phyloP scores from a whole-genome alignment of 2,113 vertebrate genomes.

The Anthoscopus minutus region DNA sequence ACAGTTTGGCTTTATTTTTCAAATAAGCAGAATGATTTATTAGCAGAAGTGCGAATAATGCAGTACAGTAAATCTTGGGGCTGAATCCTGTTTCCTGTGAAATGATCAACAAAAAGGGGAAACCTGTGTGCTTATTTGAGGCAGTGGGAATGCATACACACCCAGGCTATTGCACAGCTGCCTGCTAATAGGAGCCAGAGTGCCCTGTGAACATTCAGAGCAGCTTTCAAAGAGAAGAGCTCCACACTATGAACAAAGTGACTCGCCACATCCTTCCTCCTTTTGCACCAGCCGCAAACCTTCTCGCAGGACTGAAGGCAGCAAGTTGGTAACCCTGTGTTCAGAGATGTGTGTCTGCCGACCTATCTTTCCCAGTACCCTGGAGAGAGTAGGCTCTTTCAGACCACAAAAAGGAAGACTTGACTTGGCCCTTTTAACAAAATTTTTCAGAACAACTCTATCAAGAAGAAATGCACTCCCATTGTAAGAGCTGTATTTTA shows the following conservation, averaged over 20 bases:
- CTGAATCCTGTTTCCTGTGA: conserved; percentile 19
- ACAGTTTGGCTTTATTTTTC: conserved; percentile 1
- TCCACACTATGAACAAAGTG: not conserved
- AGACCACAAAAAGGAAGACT: not conserved
- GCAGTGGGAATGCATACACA: not conserved
- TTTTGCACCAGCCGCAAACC: not conserved
- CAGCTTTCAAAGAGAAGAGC: conserved; percentile 2
- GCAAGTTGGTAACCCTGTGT: not conserved
- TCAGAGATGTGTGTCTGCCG: not conserved
- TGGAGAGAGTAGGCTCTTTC: not conserved
- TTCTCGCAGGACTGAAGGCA: not conserved
- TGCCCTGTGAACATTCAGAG: not conserved
- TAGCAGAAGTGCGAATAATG: not conserved
- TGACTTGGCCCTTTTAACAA: not conserved
- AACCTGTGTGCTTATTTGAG: not conserved
- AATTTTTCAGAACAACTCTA: not conserved
- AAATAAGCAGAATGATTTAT: conserved; percentile 36
- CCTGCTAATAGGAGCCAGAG: conserved; percentile 11
- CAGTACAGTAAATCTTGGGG: not conserved
- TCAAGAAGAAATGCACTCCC: not conserved
- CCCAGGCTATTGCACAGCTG: not conserved
- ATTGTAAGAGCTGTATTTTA: not conserved
- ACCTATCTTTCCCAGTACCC: not conserved
- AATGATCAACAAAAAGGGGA: conserved; percentile 22
- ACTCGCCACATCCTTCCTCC: conserved; percentile 9